Percentiles rank a stretch among this genome's conserved stretches.
phyloP scores from a whole-genome alignment of 2,113 vertebrate species.

The Mixornis gularis region DNA sequence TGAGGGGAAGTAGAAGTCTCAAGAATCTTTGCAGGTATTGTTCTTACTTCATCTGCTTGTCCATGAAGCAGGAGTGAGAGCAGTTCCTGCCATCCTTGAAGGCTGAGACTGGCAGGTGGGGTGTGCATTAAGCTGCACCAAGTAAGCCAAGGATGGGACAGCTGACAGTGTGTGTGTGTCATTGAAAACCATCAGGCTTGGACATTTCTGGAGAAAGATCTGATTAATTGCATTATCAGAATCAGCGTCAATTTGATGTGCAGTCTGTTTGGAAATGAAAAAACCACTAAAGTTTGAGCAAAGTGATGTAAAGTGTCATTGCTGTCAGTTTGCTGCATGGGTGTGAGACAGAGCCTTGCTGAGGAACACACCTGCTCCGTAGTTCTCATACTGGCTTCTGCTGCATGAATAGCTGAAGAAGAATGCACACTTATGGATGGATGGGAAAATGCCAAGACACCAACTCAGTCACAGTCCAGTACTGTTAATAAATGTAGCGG shows the following conservation, averaged over 20 bases:
- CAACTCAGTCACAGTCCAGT: not conserved
- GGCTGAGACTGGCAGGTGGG: not conserved
- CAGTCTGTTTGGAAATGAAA: not conserved
- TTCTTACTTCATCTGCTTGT: not conserved
- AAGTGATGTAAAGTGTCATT: not conserved
- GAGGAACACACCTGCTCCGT: rapidly evolving
- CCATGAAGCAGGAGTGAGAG: not conserved
- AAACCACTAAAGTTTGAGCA: rapidly evolving
- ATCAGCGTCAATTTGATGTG: not conserved
- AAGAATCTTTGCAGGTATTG: not conserved
- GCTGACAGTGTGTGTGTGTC: not conserved
- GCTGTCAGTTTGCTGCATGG: not conserved
- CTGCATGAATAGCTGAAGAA: not conserved
- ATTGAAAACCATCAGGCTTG: not conserved
- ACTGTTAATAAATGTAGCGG: not conserved
- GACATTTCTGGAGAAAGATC: not conserved
- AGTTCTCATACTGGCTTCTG: not conserved
- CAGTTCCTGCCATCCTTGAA: not conserved
- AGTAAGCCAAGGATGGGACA: not conserved
- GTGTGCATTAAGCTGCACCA: not conserved
- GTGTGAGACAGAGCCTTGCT: not conserved
- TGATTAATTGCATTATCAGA: not conserved
- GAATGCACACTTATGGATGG: rapidly evolving
- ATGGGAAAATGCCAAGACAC: not conserved
- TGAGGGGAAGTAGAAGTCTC: not conserved